phyloP scores from a whole-genome alignment of 2,888 invertebrate species.

The Heliconius aoede region DNA sequence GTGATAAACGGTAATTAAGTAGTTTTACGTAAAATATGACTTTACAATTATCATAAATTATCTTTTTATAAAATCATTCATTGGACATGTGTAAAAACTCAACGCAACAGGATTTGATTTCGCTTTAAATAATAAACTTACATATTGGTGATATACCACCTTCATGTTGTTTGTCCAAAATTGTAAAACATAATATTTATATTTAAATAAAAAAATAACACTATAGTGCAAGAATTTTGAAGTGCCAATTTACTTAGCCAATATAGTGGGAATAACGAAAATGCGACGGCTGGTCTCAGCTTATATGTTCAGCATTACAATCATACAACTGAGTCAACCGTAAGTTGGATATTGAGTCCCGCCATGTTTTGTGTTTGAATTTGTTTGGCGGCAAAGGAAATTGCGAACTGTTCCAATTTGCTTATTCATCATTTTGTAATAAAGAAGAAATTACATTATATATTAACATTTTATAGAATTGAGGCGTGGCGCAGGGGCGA shows the following conservation, averaged over 20 bases:
- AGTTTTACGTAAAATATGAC: too few species aligned
- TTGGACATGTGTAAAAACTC: too few species aligned
- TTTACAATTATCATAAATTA: too few species aligned
- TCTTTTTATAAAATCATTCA: too few species aligned
- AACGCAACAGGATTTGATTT: too few species aligned
- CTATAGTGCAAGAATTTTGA: constrained; percentile 27
- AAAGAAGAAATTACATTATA: constrained; percentile 32
- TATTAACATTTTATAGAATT: not conserved
- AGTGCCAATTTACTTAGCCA: constrained; percentile 59
- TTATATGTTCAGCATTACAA: constrained; percentile 74
- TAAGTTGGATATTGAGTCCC: constrained; percentile 67
- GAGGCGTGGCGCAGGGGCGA: too few species aligned
- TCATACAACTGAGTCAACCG: constrained; percentile 73
- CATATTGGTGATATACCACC: too few species aligned
- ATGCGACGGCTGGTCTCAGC: constrained; percentile 60
- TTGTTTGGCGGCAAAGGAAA: constrained; percentile 64
- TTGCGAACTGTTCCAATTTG: constrained; percentile 68
- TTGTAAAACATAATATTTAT: not conserved
- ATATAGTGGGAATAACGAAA: constrained; percentile 64
- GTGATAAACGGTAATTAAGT: too few species aligned
- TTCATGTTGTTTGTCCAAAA: not conserved
- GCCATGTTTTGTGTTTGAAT: constrained; percentile 58
- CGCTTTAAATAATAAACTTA: too few species aligned
- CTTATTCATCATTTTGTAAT: constrained; percentile 74
- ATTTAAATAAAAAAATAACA: too few species aligned